Evolutionary conservation across 2,113 vertebrate genomes (phyloP).

Genomic region (Arothron firmamentum): DNA sequence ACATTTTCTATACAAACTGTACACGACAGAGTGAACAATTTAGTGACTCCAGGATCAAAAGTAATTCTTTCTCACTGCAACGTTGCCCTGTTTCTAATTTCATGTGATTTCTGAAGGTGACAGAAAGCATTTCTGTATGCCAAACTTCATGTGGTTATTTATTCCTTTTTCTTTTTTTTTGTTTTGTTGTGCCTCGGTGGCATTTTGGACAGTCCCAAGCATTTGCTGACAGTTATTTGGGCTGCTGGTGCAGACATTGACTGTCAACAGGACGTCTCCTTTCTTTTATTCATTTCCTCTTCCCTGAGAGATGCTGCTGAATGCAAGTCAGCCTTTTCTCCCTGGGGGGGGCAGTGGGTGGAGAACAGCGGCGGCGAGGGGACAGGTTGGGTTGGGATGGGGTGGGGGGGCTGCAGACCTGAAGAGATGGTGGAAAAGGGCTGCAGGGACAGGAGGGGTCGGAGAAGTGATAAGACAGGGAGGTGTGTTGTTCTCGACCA

Average conservation of each 20-base stretch:
- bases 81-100: no score
- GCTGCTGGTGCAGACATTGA: conserved; percentile 71
- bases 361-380: conserved; percentile 28
- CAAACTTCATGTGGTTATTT: conserved; percentile 45
- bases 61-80: not conserved
- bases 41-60: not conserved
- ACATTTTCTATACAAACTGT: conserved; percentile 7
- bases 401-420: conserved; percentile 14
- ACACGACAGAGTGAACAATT: conserved; percentile 33
- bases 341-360: conserved; percentile 48
- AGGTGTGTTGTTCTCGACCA: conserved; percentile 45
- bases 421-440: conserved; percentile 44
- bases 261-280: conserved; percentile 76
- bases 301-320: conserved; percentile 70
- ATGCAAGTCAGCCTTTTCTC: conserved; percentile 73
- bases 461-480: conserved; percentile 46
- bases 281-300: conserved; percentile 77
- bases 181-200: conserved; percentile 50
- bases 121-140: conserved; percentile 12
- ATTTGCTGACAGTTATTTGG: conserved; percentile 74
- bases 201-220: conserved; percentile 69
- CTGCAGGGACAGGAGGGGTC: conserved; percentile 9
- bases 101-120: not conserved
- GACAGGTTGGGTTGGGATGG: not conserved
- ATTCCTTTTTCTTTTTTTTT: conserved; percentile 33